Conservation (phyloP, 2,797 vertebrate species). For the Leptatherina wallacei region DNA sequence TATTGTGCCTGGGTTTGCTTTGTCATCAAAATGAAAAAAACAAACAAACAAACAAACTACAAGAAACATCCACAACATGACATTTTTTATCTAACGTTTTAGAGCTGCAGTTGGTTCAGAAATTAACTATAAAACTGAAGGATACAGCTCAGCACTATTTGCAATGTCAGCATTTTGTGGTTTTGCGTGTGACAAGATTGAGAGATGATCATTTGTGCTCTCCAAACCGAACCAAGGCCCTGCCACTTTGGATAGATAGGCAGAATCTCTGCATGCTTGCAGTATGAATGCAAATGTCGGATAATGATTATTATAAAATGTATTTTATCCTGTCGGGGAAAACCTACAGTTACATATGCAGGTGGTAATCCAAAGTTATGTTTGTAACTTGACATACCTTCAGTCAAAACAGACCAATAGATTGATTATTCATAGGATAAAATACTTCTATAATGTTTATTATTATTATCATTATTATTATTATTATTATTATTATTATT, state of each 20-base stretch:
- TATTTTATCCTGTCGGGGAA: neutral
- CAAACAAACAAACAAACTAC: no score
- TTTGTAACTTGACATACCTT: no score
- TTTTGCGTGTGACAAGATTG: neutral
- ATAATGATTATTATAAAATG: neutral
- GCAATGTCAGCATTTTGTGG: neutral
- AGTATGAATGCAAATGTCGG: neutral
- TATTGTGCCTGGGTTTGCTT: constrained; percentile 46
- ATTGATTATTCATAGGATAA: no score
- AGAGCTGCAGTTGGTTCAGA: neutral
- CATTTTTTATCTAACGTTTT: neutral
- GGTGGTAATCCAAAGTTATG: no score
- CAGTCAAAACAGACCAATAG: no score
- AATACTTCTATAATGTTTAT: no score
- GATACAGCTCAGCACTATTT: neutral
- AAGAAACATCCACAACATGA: neutral
- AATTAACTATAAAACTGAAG: neutral
- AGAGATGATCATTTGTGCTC: neutral
- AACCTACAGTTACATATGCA: neutral
- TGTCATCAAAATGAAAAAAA: constrained; percentile 58
- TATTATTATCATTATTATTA: no score
- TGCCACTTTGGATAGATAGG: neutral
- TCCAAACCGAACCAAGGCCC: neutral
- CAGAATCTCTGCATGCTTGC: neutral
- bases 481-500: no score